These are phyloP conservation scores for Synergus itoensis DNA, from an alignment of 2,888 invertebrate genomes.

Conservation along the genomic window DNA sequence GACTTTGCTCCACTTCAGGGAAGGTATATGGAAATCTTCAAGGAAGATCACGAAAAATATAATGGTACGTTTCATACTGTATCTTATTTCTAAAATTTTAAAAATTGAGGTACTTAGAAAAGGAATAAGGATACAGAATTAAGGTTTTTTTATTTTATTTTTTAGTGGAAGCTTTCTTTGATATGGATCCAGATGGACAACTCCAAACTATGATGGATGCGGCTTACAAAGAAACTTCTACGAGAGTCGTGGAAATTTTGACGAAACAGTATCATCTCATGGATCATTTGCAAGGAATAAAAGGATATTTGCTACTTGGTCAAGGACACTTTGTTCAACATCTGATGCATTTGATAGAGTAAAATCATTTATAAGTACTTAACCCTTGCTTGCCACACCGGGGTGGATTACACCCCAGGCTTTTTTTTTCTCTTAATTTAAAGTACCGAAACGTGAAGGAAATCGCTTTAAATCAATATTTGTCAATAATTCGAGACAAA, in stretches of 20 bases:
- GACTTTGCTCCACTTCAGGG: slow-evolving; percentile 86
- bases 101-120: background rate
- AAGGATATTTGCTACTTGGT: slow-evolving; percentile 93
- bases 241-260: slow-evolving; percentile 91
- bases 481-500: too few species aligned
- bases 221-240: slow-evolving; percentile 92
- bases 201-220: slow-evolving; percentile 90
- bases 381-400: too few species aligned
- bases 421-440: too few species aligned
- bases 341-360: slow-evolving; percentile 95
- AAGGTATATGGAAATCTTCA: slow-evolving; percentile 79
- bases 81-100: background rate
- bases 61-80: slow-evolving; percentile 64
- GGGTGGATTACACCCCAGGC: too few species aligned
- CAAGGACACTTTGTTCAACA: slow-evolving; percentile 98
- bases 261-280: slow-evolving; percentile 92
- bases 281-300: slow-evolving; percentile 94
- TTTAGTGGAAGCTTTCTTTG: slow-evolving; percentile 83
- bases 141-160: slow-evolving; percentile 48
- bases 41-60: slow-evolving; percentile 78
- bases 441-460: too few species aligned
- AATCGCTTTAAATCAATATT: too few species aligned
- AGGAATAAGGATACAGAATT: background rate
- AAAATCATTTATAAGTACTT: slow-evolving; percentile 72
- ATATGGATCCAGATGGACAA: slow-evolving; percentile 85